Evolutionary conservation across 2,888 invertebrate genomes (phyloP), one percentile per base, ranked within the genome.

Genomic region (Pristionchus exspectatus): DNA sequence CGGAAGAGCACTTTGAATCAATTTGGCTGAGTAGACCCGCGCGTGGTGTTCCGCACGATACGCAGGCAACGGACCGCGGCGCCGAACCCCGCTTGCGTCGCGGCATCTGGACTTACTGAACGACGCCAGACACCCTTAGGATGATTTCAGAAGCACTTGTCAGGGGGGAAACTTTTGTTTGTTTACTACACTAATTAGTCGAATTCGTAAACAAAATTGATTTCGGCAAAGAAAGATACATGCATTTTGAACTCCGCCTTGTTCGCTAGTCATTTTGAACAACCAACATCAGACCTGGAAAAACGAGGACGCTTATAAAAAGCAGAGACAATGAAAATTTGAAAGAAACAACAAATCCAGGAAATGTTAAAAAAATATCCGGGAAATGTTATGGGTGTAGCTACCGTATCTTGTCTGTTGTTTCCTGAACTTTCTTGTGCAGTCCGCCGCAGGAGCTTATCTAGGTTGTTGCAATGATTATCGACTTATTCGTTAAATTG

Each of bases 51-150:
- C 56, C 59, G 59, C 84, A 7, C 59, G 84, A 85, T 85, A 85
- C 84, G 27, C 84, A 85, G 84, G 50, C 84, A 85, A 85, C 16
- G 30, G 84, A 85, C 84, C 84, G 84, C 84, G n/a, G 56, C 84
- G 84, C 84, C 56, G 54, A 54, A 56, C 77, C 38, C 50, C 59
- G 30, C 59, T n/a, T 38, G 84, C 84, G 84, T 85, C 59, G 84
- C 84, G 84, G 84, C 59, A 33, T 56, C 56, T 38, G 59, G 33
- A 44, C 59, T 33, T 33, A 30, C 27, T 18, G 16, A 30, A 38
- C 27, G 81, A 50, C 9, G 50, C 50, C 81, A 81, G 44, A 74
- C 5, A 7, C 74, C 74, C 44, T 7, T 33, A 12, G 30, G 27
- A 9, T 27, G 27, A 2, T 16, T 30, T 18, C 14, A 72, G 30